Percentiles rank a stretch among this genome's conserved stretches.
phyloP scores from a whole-genome alignment of 2,797 vertebrate genomes.

The Podarcis lilfordi region DNA sequence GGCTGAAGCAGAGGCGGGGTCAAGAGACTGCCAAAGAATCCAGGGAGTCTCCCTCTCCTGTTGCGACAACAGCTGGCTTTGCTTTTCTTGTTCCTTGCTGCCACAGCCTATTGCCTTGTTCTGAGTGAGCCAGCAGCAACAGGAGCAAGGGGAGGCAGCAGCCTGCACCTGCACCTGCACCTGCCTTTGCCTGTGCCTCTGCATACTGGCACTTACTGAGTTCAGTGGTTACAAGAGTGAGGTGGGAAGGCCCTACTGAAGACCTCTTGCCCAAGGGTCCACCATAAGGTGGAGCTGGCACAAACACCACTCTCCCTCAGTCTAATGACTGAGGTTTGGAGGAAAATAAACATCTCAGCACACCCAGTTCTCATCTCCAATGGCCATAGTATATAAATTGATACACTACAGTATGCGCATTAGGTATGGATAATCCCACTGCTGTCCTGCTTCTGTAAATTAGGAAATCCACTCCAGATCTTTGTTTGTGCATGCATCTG shows the following conservation, averaged over 20 bases:
- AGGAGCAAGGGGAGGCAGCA: no score
- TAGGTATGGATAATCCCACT: neutral
- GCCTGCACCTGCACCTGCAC: no score
- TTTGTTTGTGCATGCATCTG: neutral
- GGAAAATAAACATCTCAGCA: neutral
- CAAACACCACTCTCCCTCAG: neutral
- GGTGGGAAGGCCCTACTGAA: neutral
- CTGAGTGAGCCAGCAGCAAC: no score
- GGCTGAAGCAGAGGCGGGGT: no score
- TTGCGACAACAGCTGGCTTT: no score
- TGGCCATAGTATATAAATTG: neutral
- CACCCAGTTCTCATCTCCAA: neutral
- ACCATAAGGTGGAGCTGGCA: neutral
- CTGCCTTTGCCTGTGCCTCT: neutral
- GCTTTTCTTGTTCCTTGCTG: neutral
- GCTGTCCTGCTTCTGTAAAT: neutral
- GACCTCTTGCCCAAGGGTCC: neutral
- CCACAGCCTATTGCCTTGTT: no score
- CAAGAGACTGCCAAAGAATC: no score
- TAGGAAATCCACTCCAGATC: neutral
- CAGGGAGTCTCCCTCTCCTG: no score
- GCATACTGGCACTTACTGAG: neutral
- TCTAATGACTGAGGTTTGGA: neutral
- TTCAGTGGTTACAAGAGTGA: neutral
- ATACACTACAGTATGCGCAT: neutral